Evolutionary conservation across 2,888 invertebrate species (phyloP).

Genomic region (Germaria angustata): DNA sequence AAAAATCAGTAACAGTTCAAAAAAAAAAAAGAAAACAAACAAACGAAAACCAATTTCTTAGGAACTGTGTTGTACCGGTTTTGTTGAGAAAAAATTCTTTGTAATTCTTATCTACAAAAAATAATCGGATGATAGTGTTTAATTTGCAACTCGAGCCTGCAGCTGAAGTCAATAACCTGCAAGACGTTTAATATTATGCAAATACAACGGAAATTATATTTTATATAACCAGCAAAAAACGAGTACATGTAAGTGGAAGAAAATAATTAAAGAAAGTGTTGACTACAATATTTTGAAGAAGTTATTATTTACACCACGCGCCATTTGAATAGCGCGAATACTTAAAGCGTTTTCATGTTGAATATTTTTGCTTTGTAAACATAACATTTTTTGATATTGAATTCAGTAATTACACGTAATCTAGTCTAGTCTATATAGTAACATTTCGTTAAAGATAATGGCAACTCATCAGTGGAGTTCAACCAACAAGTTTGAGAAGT

Average conservation of each 20-base stretch:
- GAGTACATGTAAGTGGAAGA: background rate
- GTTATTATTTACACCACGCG: no score
- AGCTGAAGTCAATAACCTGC: slow-evolving; percentile 35
- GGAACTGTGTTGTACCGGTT: background rate
- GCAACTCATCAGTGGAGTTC: no score
- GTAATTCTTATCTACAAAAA: background rate
- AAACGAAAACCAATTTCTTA: background rate
- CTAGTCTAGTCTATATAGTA: no score
- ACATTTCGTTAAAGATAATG: no score
- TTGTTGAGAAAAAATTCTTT: background rate
- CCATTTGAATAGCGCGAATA: no score
- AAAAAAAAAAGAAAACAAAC: no score
- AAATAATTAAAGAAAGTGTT: background rate
- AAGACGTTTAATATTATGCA: background rate
- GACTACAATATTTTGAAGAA: background rate
- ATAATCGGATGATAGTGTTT: background rate
- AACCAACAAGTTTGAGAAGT: no score
- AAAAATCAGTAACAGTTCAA: no score
- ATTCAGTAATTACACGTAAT: no score
- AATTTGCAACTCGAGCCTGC: slow-evolving; percentile 18
- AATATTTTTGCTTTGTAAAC: no score
- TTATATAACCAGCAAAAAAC: slow-evolving; percentile 35
- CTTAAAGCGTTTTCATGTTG: no score
- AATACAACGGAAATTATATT: slow-evolving; percentile 36
- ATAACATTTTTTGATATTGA: no score